Evolutionary conservation across 2,888 invertebrate genomes (phyloP).

Genomic region (Serrognathus titanus): DNA sequence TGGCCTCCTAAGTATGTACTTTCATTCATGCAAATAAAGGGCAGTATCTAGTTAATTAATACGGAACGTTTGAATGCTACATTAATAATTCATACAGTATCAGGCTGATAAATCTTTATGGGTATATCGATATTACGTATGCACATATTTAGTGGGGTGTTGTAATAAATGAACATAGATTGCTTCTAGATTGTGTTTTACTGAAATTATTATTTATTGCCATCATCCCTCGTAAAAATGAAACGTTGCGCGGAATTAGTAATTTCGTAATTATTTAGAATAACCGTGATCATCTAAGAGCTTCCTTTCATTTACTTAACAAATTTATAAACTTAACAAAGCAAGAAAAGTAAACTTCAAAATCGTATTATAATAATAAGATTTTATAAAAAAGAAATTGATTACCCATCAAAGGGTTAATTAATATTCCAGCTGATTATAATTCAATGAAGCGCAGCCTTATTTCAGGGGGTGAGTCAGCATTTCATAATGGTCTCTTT

Average conservation of each 20-base stretch:
- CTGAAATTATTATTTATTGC: slow-evolving; percentile 2
- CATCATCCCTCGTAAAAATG: slow-evolving; percentile 10
- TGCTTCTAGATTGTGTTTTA: neutral
- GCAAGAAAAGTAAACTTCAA: no score
- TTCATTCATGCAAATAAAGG: neutral
- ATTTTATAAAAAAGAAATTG: no score
- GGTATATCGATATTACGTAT: slow-evolving; percentile 41
- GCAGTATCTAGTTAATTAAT: slow-evolving; percentile 30
- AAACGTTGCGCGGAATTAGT: slow-evolving; percentile 3
- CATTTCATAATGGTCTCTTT: slow-evolving; percentile 19
- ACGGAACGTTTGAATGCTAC: slow-evolving; percentile 25
- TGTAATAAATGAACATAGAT: slow-evolving; percentile 15
- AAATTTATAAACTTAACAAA: no score
- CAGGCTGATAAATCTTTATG: slow-evolving; percentile 47
- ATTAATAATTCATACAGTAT: slow-evolving; percentile 50
- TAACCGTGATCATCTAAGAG: no score
- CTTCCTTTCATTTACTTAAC: no score
- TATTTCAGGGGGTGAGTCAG: neutral
- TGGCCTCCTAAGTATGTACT: no score
- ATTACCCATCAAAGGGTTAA: no score
- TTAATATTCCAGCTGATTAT: no score
- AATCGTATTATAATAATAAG: no score
- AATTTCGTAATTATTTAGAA: neutral
- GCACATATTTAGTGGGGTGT: slow-evolving; percentile 38
- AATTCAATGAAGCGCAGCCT: no score